phyloP scores from a whole-genome alignment of 2,888 invertebrate species.

The Idaea dimidiata region DNA sequence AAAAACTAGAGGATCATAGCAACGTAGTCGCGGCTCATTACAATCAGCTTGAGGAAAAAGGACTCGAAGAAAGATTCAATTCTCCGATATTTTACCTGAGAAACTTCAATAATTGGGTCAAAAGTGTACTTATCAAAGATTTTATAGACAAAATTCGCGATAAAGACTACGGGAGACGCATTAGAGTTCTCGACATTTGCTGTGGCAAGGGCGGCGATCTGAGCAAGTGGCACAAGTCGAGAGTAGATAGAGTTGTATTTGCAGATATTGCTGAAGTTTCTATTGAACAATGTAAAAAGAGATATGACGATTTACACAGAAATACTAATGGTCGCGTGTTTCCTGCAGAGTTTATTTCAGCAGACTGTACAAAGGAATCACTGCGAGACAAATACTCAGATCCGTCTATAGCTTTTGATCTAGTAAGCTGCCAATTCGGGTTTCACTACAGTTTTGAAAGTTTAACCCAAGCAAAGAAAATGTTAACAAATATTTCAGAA shows the following conservation, averaged over 20 bases:
- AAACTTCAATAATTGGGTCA: constrained; percentile 99
- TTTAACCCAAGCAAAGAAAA: constrained; percentile 91
- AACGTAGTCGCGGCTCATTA: constrained; percentile 94
- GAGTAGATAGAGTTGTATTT: constrained; percentile 91
- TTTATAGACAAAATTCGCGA: constrained; percentile 85
- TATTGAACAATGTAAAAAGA: constrained; percentile 91
- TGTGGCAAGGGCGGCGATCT: constrained; percentile 99
- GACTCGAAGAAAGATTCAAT: constrained; percentile 88
- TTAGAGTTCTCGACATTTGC: constrained; percentile 94
- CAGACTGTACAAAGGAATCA: constrained; percentile 93
- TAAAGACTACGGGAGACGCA: constrained; percentile 83
- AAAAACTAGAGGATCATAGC: constrained; percentile 60
- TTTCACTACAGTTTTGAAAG: constrained; percentile 98
- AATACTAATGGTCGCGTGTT: constrained; percentile 77
- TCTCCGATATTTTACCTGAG: constrained; percentile 96
- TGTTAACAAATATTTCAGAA: constrained; percentile 96
- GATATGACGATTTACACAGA: constrained; percentile 87
- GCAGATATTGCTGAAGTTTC: constrained; percentile 97
- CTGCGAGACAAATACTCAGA: constrained; percentile 89
- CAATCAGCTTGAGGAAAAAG: constrained; percentile 92
- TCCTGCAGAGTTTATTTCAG: constrained; percentile 93
- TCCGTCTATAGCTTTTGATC: constrained; percentile 89
- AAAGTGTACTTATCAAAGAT: constrained; percentile 95
- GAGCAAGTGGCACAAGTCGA: constrained; percentile 95
- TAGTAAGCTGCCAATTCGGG: constrained; percentile 98